These are phyloP conservation scores for Hippocampus mohnikei DNA, from an alignment of 2,113 vertebrate genomes.

Conservation along the genomic window DNA sequence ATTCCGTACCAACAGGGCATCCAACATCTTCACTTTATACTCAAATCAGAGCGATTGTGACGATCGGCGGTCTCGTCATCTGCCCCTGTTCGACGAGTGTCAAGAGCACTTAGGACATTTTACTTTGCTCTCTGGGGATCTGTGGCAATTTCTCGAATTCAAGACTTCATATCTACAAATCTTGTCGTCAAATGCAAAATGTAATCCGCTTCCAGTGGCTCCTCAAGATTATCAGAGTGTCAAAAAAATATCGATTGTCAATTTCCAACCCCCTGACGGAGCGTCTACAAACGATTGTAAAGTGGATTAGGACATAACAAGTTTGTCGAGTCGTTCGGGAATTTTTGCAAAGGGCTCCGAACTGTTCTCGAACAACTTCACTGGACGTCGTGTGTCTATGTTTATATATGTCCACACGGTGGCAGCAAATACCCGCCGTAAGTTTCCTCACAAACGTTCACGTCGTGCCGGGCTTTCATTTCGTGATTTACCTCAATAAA, in stretches of 20 bases:
- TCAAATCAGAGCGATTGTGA: background rate
- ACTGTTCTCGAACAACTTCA: background rate
- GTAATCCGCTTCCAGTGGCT: too few relatives aligned
- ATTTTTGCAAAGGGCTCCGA: background rate
- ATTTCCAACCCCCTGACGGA: too few relatives aligned
- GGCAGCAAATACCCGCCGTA: background rate
- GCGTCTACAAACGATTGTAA: too few relatives aligned
- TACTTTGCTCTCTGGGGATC: background rate
- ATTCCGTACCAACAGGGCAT: background rate
- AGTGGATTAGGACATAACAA: too few relatives aligned
- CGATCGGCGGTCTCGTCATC: background rate
- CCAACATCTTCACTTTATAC: background rate
- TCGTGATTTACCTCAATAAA: too few relatives aligned
- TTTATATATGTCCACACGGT: background rate
- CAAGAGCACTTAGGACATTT: background rate
- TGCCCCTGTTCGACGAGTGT: background rate
- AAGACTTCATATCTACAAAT: too few relatives aligned
- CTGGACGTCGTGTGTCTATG: background rate
- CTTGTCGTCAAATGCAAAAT: too few relatives aligned
- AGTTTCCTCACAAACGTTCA: background rate
- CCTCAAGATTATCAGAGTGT: too few relatives aligned
- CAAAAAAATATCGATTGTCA: too few relatives aligned
- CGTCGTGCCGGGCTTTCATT: background rate
- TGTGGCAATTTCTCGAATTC: background rate
- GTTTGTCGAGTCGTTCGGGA: too few relatives aligned